Percentiles rank a stretch among this genome's conserved stretches.
Conservation (phyloP, 2,113 vertebrate species). For the Lethenteron reissneri region DNA sequence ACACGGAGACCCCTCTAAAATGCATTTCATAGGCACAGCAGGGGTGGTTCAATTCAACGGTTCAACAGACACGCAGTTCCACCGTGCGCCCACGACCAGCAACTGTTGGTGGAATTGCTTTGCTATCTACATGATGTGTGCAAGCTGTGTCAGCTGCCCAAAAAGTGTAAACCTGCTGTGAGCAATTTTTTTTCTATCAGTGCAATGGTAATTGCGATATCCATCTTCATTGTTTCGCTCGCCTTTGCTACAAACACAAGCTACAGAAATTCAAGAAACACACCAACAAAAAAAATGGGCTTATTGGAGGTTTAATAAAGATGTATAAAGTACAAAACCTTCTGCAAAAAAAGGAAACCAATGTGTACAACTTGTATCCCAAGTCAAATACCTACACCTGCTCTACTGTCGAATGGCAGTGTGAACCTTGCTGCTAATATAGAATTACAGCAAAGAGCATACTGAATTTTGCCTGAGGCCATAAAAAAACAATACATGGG, state of each 20-base stretch:
- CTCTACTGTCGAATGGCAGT: not conserved
- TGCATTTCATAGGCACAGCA: no score
- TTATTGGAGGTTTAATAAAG: not conserved
- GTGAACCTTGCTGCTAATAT: not conserved
- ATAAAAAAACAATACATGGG: not conserved
- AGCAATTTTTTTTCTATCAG: not conserved
- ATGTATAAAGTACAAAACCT: conserved; percentile 2
- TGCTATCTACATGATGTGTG: no score
- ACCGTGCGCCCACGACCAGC: no score
- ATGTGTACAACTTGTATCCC: conserved; percentile 1
- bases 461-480: not conserved
- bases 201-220: not conserved
- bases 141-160: not conserved
- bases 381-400: not conserved
- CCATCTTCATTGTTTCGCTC: not conserved
- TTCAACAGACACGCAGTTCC: no score
- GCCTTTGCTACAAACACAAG: not conserved
- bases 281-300: not conserved
- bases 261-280: not conserved
- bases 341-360: conserved; percentile 1
- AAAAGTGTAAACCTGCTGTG: not conserved
- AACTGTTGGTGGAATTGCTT: no score
- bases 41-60: no score
- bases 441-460: not conserved
- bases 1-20: no score